A percentile compares a stretch with the other conserved stretches of the same genome.
phyloP scores from a whole-genome alignment of 2,888 invertebrate species.

The Gymnoscelis rufifasciata region DNA sequence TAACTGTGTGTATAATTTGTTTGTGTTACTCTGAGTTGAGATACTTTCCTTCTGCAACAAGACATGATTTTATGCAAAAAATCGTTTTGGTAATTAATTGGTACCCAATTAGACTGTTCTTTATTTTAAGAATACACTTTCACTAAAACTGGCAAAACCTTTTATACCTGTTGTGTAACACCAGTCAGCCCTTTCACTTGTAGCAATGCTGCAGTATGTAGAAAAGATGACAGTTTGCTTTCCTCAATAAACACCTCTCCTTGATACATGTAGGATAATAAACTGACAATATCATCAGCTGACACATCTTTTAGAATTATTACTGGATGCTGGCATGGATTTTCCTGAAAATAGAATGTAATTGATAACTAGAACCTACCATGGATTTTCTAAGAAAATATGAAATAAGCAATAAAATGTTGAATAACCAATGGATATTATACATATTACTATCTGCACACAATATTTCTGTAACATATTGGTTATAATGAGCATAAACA shows the following conservation, averaged over 20 bases:
- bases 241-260: slow-evolving; percentile 85
- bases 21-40: slow-evolving; percentile 59
- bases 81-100: too few species aligned
- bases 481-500: too few species aligned
- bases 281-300: slow-evolving; percentile 82
- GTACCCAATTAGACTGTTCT: too few species aligned
- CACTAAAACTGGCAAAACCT: too few species aligned
- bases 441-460: too few species aligned
- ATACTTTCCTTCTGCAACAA: slow-evolving; percentile 65
- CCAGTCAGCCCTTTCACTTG: slow-evolving; percentile 83
- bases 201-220: slow-evolving; percentile 82
- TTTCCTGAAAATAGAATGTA: slow-evolving; percentile 78
- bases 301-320: slow-evolving; percentile 85
- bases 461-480: too few species aligned
- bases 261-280: slow-evolving; percentile 85
- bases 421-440: too few species aligned
- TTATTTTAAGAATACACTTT: too few species aligned
- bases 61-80: too few species aligned
- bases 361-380: too few species aligned
- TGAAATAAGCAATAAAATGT: too few species aligned
- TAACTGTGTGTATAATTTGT: slow-evolving; percentile 68
- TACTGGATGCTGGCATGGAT: slow-evolving; percentile 86
- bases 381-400: too few species aligned
- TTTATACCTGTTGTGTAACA: slow-evolving; percentile 69
- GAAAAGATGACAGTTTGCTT: slow-evolving; percentile 81